A percentile compares a stretch with the other conserved stretches of the same genome.
Conservation (phyloP, 2,797 vertebrate species). For the Merluccius polli region DNA sequence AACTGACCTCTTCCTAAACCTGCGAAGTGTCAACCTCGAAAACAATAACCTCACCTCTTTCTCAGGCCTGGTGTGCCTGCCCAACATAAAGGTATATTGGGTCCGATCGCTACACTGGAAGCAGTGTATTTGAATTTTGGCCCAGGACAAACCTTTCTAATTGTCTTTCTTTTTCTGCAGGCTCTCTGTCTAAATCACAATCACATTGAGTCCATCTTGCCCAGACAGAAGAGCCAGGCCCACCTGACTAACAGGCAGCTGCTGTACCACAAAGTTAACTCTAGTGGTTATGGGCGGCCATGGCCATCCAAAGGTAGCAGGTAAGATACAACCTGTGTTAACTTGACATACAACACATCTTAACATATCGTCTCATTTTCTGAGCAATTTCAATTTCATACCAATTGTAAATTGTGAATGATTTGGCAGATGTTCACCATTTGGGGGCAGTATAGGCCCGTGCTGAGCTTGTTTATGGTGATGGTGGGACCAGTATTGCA, state of each 20-base stretch:
- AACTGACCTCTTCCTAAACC: constrained; percentile 71
- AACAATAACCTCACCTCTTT: constrained; percentile 84
- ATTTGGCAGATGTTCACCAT: constrained; percentile 29
- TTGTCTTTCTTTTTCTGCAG: constrained; percentile 50
- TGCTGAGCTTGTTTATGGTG: constrained; percentile 4
- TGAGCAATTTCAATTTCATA: not conserved
- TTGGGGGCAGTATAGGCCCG: constrained; percentile 64
- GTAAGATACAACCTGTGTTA: constrained; percentile 42
- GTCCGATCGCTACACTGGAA: not conserved
- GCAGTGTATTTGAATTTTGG: not conserved
- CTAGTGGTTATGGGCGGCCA: constrained; percentile 81
- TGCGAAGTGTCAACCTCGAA: constrained; percentile 76
- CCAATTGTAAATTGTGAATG: not conserved
- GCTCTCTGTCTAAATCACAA: constrained; percentile 81
- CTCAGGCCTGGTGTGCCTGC: constrained; percentile 81
- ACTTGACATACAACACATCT: not conserved
- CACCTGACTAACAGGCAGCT: constrained; percentile 77
- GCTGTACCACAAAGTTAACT: constrained; percentile 81
- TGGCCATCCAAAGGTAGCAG: constrained; percentile 69
- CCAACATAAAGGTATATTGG: constrained; percentile 73
- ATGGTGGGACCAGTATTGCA: not conserved
- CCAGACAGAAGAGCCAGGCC: constrained; percentile 70
- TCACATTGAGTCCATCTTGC: constrained; percentile 83
- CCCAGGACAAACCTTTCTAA: not conserved
- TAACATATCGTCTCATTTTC: not conserved